Base-by-base conservation (phyloP, 2,113 vertebrate species). In the Erinaceus europaeus region DNA sequence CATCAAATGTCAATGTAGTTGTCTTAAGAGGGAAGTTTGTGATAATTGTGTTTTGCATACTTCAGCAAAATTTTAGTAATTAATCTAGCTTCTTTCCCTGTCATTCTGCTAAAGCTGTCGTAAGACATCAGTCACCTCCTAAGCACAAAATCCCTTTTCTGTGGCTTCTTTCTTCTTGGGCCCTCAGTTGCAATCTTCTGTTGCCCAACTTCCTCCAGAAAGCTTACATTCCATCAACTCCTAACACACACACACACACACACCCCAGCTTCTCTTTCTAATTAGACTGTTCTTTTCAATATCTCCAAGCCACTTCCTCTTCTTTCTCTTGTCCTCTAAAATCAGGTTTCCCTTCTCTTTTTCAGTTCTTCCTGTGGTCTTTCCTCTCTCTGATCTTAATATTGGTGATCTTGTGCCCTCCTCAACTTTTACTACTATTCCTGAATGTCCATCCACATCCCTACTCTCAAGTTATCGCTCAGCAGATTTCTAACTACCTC, bases 21-120 rank as follows among this genome's bases (percentile, higher is more conserved):
- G 79, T 62, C 65, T 59, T 42, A 84, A 77, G n/a, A 67, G 20
- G 29, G 82, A 87, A 93, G 61, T 61, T 1, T 71, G 29, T 81
- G 52, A 46, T 73, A 42, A 90, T 57, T 73, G 12, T 64, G 64
- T 68, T 82, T 77, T 44, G 21, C 55, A 38, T 59, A 64, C 25
- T 53, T 64, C 73, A 69, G 34, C 40, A 72, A 42, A 69, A 73
- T 62, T 88, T 92, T 74, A 77, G 48, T 84, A 81, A 90, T 78
- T 68, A 81, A 42, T 86, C 52, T 75, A 32, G 32, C 27, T 59
- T 91, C 78, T 89, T 23, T 15, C 17, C 17, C 34, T 18, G 40
- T 53, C 46, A 17, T 48, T 73, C 42, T 57, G 17, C 55, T 38
- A 27, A 78, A 75, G 59, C 6, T 6, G n/a, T 17, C 77, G 32